Evolutionary conservation across 2,888 invertebrate genomes (phyloP).

Genomic region (Drosophila incognita): DNA sequence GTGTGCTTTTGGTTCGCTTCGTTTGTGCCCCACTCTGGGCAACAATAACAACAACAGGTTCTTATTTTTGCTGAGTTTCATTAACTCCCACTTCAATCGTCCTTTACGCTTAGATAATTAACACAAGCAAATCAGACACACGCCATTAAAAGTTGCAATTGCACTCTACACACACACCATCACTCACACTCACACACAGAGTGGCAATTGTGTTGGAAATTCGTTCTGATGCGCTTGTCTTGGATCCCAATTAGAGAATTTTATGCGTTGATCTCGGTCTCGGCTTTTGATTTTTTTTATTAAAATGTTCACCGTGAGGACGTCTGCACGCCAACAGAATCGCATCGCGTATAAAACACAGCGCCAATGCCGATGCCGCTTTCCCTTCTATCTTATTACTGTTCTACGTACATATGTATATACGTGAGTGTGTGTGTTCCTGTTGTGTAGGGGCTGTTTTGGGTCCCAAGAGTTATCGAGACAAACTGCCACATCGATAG

Average conservation of each 20-base stretch:
- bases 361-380: constrained; percentile 51
- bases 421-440: constrained; percentile 13
- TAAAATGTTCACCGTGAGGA: constrained; percentile 45
- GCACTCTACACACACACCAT: constrained; percentile 36
- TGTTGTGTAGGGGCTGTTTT: constrained; percentile 46
- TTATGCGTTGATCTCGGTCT: constrained; percentile 43
- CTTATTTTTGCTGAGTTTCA: constrained; percentile 35
- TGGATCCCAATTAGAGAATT: constrained; percentile 37
- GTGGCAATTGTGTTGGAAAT: constrained; percentile 24
- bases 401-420: neutral
- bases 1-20: constrained; percentile 20
- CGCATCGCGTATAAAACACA: constrained; percentile 60
- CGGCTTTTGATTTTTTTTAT: constrained; percentile 31
- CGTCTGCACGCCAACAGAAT: constrained; percentile 65
- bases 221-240: constrained; percentile 37
- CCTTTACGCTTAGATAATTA: constrained; percentile 41
- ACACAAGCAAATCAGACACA: constrained; percentile 27
- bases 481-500: constrained; percentile 21
- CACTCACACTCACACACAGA: constrained; percentile 4
- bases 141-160: constrained; percentile 38
- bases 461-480: constrained; percentile 30
- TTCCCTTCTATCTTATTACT: constrained; percentile 11
- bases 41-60: constrained; percentile 68
- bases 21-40: constrained; percentile 40
- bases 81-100: constrained; percentile 40